These are phyloP conservation scores for Lasioglossum baleicum DNA, from an alignment of 1,140 invertebrate species.

Conservation along the genomic window DNA sequence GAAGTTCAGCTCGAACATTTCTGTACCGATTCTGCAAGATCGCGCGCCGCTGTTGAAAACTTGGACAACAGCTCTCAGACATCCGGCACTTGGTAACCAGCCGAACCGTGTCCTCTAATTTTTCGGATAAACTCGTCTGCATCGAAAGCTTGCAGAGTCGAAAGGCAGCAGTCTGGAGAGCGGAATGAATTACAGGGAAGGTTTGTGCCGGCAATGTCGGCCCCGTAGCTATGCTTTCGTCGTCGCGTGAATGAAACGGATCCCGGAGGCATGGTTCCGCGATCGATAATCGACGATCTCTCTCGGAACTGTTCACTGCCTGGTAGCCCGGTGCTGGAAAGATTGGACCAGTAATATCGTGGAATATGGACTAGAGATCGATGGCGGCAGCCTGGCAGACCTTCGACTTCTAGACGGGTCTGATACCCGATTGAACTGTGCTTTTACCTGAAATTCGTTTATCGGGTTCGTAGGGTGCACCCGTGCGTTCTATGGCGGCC, in stretches of 20 bases:
- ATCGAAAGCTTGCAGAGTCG: background rate
- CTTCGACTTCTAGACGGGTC: conserved; percentile 36
- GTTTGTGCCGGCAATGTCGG: background rate
- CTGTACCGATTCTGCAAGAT: background rate
- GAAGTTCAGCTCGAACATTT: no score
- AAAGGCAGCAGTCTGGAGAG: background rate
- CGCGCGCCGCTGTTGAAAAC: background rate
- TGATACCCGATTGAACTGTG: conserved; percentile 30
- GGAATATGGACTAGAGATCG: conserved; percentile 2
- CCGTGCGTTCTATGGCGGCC: background rate
- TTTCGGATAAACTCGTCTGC: background rate
- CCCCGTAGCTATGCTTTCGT: background rate
- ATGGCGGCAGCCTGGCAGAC: conserved; percentile 3
- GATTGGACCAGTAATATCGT: conserved; percentile 34
- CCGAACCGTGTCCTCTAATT: background rate
- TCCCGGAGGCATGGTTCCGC: background rate
- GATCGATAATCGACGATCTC: conserved; percentile 41
- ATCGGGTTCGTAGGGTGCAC: conserved; percentile 36
- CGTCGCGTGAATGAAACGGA: background rate
- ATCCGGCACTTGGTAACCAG: background rate
- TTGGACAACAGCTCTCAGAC: background rate
- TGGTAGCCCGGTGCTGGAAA: background rate
- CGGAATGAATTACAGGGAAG: conserved; percentile 20
- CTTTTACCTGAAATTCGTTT: conserved; percentile 49
- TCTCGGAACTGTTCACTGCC: background rate